These are phyloP conservation scores for Brevimyrus niger DNA, from an alignment of 2,113 vertebrate genomes.

Conservation along the genomic window DNA sequence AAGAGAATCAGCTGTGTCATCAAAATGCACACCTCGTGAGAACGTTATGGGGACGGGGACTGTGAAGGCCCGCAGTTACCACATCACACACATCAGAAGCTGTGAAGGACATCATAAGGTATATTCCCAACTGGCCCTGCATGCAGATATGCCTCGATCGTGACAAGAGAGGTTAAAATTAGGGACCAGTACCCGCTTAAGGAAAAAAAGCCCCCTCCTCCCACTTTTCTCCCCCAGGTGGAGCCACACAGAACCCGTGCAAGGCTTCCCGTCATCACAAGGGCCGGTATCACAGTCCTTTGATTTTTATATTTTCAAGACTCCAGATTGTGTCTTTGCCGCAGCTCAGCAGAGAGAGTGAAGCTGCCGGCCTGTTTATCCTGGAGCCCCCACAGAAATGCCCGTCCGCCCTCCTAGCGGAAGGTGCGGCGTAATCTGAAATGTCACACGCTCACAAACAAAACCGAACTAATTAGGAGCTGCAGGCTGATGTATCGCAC, in stretches of 20 bases:
- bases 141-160: neutral
- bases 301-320: neutral
- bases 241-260: conserved; percentile 35
- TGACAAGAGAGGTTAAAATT: neutral
- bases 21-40: neutral
- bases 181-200: neutral
- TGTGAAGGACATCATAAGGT: neutral
- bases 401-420: neutral
- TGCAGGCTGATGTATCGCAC: neutral
- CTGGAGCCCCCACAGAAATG: neutral
- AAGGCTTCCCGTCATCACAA: neutral
- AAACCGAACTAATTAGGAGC: neutral
- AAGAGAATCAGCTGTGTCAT: neutral
- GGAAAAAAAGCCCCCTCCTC: neutral
- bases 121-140: neutral
- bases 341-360: neutral
- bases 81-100: neutral
- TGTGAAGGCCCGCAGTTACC: neutral
- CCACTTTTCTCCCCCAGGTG: neutral
- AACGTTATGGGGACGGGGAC: neutral
- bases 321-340: neutral
- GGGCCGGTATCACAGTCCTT: neutral
- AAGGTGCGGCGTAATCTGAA: neutral
- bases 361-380: neutral
- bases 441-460: neutral